Conservation (phyloP, 30 jellyfish, hydroid and myxozoan species). For the Cassiopea andromeda region DNA sequence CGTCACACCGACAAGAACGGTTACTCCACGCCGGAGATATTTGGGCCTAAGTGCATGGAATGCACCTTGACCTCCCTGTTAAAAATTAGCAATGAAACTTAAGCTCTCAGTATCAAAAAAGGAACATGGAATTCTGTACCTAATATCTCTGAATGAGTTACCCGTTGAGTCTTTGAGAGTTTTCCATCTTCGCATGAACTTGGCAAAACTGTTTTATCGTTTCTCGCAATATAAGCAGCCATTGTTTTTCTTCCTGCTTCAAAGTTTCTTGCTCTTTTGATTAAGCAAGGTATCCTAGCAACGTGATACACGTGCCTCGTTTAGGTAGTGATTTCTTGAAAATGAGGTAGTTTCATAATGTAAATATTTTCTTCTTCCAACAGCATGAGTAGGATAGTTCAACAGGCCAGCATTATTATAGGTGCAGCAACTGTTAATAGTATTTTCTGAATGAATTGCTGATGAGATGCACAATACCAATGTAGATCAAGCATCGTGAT, state of each 20-base stretch:
- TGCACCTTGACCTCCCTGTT: no score
- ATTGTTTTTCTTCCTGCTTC: constrained; percentile 15
- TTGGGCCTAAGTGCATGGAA: no score
- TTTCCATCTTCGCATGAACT: constrained; percentile 51
- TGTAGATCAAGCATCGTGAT: not conserved
- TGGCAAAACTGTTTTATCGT: constrained; percentile 55
- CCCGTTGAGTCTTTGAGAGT: constrained; percentile 50
- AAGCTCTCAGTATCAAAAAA: not conserved
- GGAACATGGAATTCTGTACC: constrained; percentile 1
- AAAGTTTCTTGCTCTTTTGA: not conserved
- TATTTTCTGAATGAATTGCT: not conserved
- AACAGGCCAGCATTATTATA: no score
- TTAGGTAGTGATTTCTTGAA: not conserved
- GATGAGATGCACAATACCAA: not conserved
- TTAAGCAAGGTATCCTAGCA: constrained; percentile 5
- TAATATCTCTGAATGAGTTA: constrained; percentile 58
- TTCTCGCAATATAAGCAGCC: constrained; percentile 66
- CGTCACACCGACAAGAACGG: no score
- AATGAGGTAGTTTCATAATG: not conserved
- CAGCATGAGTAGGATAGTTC: no score
- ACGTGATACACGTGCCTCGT: not conserved
- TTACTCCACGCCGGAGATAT: no score
- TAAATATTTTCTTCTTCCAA: not conserved
- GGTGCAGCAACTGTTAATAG: no score
- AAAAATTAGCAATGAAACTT: no score